phyloP scores from a whole-genome alignment of 1,140 invertebrate species.

The Druon quercuslanigerum region DNA sequence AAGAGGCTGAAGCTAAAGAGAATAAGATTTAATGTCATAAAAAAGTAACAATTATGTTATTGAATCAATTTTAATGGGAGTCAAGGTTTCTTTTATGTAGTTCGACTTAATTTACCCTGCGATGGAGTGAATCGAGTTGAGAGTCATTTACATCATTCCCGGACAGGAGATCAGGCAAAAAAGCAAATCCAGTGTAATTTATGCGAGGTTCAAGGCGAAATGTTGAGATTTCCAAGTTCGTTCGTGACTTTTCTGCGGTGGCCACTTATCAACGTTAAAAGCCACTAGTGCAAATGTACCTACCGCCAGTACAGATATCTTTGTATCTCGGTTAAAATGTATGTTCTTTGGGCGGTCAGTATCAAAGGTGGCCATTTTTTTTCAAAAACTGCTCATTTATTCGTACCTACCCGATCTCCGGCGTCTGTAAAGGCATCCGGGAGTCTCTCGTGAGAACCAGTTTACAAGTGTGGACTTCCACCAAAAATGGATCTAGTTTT shows the following conservation, averaged over 20 bases:
- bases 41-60: too few species aligned
- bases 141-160: conserved; percentile 16
- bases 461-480: conserved; percentile 15
- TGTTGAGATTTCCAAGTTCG: conserved; percentile 21
- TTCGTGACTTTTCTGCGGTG: conserved; percentile 7
- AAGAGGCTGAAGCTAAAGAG: too few species aligned
- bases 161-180: conserved; percentile 10
- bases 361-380: conserved; percentile 39
- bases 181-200: conserved; percentile 33
- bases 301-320: conserved; percentile 9
- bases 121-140: neutral
- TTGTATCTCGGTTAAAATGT: conserved; percentile 30
- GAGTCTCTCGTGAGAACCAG: neutral
- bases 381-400: neutral
- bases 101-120: neutral
- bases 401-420: neutral
- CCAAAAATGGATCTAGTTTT: conserved; percentile 14
- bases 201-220: conserved; percentile 14
- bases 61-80: too few species aligned
- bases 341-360: conserved; percentile 39
- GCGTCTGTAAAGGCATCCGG: neutral
- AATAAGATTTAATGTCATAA: too few species aligned
- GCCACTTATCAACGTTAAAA: conserved; percentile 6
- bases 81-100: neutral
- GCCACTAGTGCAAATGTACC: conserved; percentile 15